Base-by-base conservation (phyloP, 2,888 invertebrate species). In the Xanthostigma xanthostigma region DNA sequence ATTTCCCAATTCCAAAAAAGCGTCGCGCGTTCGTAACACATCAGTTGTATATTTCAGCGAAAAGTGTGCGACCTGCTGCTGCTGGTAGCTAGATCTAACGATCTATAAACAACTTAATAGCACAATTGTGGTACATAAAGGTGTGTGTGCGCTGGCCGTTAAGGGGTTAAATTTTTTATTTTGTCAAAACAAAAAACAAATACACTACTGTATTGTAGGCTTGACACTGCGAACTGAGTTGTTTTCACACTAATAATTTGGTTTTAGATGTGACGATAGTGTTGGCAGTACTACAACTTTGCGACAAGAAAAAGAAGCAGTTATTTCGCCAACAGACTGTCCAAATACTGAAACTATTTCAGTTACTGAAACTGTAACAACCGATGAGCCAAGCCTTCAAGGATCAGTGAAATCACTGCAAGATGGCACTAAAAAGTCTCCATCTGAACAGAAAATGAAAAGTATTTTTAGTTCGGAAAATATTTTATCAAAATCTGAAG, bases 291-390 rank as follows among this genome's bases (percentile, higher is more conserved):
- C 67, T 10, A 55, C 59, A 36, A 68, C 67, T 6, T 53, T 68
- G 5, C 64, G 64, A 50, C 59, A 57, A 46, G 65, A 62, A 46
- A 57, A 55, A 14, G 49, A 52, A 13, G 49, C 51, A 14, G 48
- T 50, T 13, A 47, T 53, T 11, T 46, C 56, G 27, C 27, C 27
- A 27, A 27, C 27, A 27, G 27, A 27, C 6, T 27, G 27, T 27
- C 27, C 27, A 27, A 27, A 27, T 27, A 27, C 27, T 27, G 27
- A 27, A 27, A 27, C 27, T 27, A 6, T 27, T 27, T 27, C 27
- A 27, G 27, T 64, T 55, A 71, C 69, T 50, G 71, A 66, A 54
- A 66, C 66, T 50, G 67, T 63, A 50, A 49, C 33, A 44, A 49
- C 10, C 53, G 52, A 9, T 51, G 43, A 13, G 50, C 48, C 13